phyloP scores from a whole-genome alignment of 2,888 invertebrate species.

The Cephus nigrinus region DNA sequence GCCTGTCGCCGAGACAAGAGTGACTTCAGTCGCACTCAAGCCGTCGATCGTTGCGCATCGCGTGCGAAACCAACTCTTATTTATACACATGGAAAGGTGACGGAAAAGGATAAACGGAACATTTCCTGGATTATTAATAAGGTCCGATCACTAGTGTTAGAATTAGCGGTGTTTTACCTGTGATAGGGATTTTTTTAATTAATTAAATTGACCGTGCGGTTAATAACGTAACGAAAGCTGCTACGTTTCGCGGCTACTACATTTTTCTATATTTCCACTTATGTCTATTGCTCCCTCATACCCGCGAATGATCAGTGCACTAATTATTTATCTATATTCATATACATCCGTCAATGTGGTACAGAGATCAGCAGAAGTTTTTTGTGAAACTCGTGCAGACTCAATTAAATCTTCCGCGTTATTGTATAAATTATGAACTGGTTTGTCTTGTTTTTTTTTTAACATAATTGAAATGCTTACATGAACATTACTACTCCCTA shows the following conservation, averaged over 20 bases:
- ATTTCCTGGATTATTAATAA: background rate
- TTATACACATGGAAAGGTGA: background rate
- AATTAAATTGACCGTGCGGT: background rate
- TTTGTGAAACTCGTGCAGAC: background rate
- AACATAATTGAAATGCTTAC: background rate
- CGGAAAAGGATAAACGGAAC: background rate
- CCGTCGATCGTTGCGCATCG: background rate
- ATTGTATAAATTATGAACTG: background rate
- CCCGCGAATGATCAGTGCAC: background rate
- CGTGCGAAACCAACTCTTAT: background rate
- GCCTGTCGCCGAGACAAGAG: background rate
- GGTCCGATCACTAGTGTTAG: background rate
- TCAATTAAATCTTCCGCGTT: background rate
- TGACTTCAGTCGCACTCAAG: background rate
- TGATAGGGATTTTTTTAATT: background rate
- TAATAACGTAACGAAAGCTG: background rate
- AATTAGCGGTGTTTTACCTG: background rate
- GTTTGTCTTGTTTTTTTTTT: background rate
- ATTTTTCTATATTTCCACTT: background rate
- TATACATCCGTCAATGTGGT: background rate
- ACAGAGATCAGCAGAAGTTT: background rate
- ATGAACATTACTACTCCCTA: background rate
- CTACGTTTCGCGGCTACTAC: background rate
- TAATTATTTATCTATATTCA: background rate
- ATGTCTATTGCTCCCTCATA: background rate